Base-by-base conservation (phyloP, 2,888 invertebrate genomes). In the Oxytorus armatus region DNA sequence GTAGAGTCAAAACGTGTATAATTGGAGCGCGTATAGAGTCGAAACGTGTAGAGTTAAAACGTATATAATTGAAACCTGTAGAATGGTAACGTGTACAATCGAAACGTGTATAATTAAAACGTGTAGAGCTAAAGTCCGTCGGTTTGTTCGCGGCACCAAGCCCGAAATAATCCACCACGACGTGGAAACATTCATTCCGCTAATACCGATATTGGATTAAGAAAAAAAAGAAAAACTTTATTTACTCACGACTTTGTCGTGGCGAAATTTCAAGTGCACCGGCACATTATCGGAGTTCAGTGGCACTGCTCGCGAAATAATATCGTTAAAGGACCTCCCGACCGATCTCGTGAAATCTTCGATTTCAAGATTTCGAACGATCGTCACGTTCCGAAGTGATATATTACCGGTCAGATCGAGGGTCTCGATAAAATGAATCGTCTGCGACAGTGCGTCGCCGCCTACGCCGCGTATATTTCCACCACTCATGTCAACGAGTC, bases 401-500 rank as follows among this genome's bases (percentile, higher is more conserved):
- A 89, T 87, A 88, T 92, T 92, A 0, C 93, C 93, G 1, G 87
- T 81, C 2, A 94, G 79, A 3, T 87, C 86, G 1, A 94, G 76
- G 11, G 92, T 86, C 5, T 93, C 89, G 36, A 92, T 87, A 14
- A 94, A 91, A 4, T 91, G 88, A 53, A 90, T 92, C 1, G 93
- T 87, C 1, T 94, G 93, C 78, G 92, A 92, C 82, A 93, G 91
- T 49, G 89, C 87, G 10, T 92, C 90, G 3, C 93, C 83, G 14
- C 90, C 88, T 5, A 89, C 84, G 39, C 93, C 93, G 29, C 90
- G 87, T 69, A 94, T 90, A 85, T 92, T 92, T 7, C 93, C 94
- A 86, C 93, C 94, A 86, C 92, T 88, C 11, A 92, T 74, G 25
- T 88, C 79, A 25, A 94, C 92, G 0, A 92, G 92, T 53, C 93